Base-by-base conservation (phyloP, 2,888 invertebrate genomes). In the Galerucella nymphaeae region DNA sequence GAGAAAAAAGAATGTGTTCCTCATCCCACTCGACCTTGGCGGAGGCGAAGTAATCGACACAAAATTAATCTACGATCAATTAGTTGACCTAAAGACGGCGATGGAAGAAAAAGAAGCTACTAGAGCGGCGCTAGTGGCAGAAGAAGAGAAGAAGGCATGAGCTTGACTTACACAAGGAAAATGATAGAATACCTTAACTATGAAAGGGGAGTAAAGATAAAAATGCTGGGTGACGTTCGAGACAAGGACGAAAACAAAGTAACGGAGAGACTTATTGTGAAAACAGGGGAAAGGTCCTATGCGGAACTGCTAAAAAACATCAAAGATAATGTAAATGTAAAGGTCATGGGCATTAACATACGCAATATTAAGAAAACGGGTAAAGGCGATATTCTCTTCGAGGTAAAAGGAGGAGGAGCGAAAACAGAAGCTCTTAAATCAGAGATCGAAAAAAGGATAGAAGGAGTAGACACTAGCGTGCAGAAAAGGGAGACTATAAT, bases 261-360 rank as follows among this genome's bases (percentile, higher is more conserved):
- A 48, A 48, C 48, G 18, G 58, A 57, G 41, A 45, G 23, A 18
- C 18, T 57, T 18, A 16, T 67, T 23, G 59, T 59, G 13, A 59
- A 59, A 45, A n/a, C 63, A 16, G 41, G 41, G 9, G 45, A 48
- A 11, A 63, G 41, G 48, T 18, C 63, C 14, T 63, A 45, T 45
- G 58, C 67, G 23, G 58, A 67, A 42, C 45, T 67, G n/a, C 48
- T 67, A 23, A 67, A 23, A 42, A 45, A 42, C 20, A 58, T 67
- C 10, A 59, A 67, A 45, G 45, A 57, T 41, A 66, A 66, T 38
- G 66, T 41, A 14, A 58, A 66, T 53, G 16, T 66, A 2, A 38
- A 66, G 41, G 66, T 55, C n/a, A n/a, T 13, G 30, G 65, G 65
- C 13, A 10, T 65, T 11, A 53, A 45, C n/a, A 50, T 65, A 41